Base-by-base conservation (phyloP, 2,113 vertebrate species). In the Mandrillus leucophaeus region DNA sequence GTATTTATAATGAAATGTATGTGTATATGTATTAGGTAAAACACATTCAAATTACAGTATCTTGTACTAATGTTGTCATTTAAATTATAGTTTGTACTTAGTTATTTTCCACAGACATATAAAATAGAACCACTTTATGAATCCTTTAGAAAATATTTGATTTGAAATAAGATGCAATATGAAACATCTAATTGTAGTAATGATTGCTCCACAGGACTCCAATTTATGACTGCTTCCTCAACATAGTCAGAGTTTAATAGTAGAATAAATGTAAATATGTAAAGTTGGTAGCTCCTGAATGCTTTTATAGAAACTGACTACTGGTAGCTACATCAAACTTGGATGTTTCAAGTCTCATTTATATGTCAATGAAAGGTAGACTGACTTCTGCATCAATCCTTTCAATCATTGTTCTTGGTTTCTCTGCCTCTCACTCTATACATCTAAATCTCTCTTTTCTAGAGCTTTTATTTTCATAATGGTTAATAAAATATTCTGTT, bases 381-480 rank as follows among this genome's bases (percentile, higher is more conserved):
- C 10, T 27, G 50, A 78, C 25, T 16, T 25, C 5, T 91, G 12
- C 1, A 10, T 38, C 12, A n/a, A 66, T 8, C 35, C 12, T 87
- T 85, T 25, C 16, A 73, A 22, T 55, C n/a, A 73, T 7, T 48
- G 17, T 38, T 78, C 25, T 40, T 43, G 1, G 0, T 50, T 88
- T 79, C 48, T 45, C 52, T 83, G 10, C 57, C 9, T 82, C 18
- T 78, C 6, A 17, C 2, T 43, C 0, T 55, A 45, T 55, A 57
- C 45, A 14, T 48, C 6, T 68, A 75, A 90, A 27, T 38, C 2
- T 89, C 22, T 57, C 6, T 27, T 68, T 40, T 45, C 14, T 82
- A 5, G 40, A 38, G n/a, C 70, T 81, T 90, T 52, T 87, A 66
- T 83, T 73, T 85, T 87, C 76, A 78, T 59, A 73, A 89, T n/a